Evolutionary conservation across 2,888 invertebrate species (phyloP).

Genomic region (Heliconius hortense): DNA sequence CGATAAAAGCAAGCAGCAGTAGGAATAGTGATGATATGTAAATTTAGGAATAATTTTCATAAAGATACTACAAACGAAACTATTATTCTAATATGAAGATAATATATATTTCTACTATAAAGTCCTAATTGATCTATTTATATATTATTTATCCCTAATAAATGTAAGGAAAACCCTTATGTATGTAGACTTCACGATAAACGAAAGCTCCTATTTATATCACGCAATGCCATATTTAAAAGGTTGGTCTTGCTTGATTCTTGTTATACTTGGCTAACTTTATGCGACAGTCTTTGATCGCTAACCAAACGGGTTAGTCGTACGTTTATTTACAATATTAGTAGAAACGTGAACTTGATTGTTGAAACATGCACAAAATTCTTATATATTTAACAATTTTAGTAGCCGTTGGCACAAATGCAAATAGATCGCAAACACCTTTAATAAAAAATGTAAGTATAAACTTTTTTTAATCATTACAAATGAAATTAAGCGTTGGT

Average conservation of each 20-base stretch:
- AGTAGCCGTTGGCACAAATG: slow-evolving; percentile 45
- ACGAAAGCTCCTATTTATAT: slow-evolving; percentile 3
- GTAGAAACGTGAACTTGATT: background rate
- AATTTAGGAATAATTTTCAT: background rate
- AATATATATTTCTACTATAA: background rate
- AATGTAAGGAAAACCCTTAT: background rate
- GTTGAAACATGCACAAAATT: slow-evolving; percentile 37
- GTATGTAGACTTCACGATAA: background rate
- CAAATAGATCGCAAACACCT: slow-evolving; percentile 56
- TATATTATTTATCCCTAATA: background rate
- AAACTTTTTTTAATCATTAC: background rate
- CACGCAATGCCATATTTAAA: slow-evolving; percentile 4
- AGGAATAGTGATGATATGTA: background rate
- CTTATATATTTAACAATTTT: slow-evolving; percentile 5
- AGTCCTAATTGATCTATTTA: background rate
- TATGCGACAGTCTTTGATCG: background rate
- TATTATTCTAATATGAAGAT: background rate
- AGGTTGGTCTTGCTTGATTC: slow-evolving; percentile 11
- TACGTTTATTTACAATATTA: slow-evolving; percentile 13
- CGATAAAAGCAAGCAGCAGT: background rate
- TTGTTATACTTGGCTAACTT: slow-evolving; percentile 7
- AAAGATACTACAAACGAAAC: background rate
- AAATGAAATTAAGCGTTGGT: background rate
- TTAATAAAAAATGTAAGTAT: slow-evolving; percentile 71
- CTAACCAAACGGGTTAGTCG: slow-evolving; percentile 25